Evolutionary conservation across 2,113 vertebrate genomes (phyloP).

Genomic region (Amphiprion percula): DNA sequence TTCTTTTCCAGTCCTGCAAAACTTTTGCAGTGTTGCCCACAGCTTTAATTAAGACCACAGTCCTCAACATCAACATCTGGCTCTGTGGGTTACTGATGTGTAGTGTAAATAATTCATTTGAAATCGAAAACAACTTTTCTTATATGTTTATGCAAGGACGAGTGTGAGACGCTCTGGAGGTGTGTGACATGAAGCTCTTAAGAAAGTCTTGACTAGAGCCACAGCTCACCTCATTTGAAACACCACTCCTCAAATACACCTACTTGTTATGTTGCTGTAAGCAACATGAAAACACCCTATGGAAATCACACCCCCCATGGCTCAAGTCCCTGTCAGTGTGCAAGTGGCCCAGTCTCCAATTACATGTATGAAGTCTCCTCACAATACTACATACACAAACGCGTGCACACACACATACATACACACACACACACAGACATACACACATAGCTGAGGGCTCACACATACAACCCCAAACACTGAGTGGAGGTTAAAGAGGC

Average conservation of each 20-base stretch:
- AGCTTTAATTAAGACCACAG: no score
- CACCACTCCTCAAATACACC: constrained; percentile 17
- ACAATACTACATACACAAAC: constrained; percentile 11
- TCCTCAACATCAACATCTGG: no score
- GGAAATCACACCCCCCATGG: constrained; percentile 47
- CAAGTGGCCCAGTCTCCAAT: constrained; percentile 75
- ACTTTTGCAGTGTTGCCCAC: no score
- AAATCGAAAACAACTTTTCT: no score
- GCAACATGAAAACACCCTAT: constrained; percentile 38
- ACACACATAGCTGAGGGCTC: no score
- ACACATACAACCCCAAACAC: constrained; percentile 25
- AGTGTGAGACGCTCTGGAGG: no score
- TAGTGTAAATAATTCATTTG: no score
- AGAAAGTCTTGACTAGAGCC: constrained; percentile 4
- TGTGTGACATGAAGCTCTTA: neutral
- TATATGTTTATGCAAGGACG: no score
- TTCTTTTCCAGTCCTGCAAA: no score
- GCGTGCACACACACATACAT: constrained; percentile 15
- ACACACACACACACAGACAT: neutral
- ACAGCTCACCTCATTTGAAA: constrained; percentile 34
- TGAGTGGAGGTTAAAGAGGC: constrained; percentile 63
- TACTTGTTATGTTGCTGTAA: constrained; percentile 39
- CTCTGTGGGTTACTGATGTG: no score
- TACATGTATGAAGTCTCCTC: constrained; percentile 77
- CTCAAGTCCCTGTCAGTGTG: constrained; percentile 42